phyloP scores from a whole-genome alignment of 2,113 vertebrate species.

The human region GRCh38 chr15:84821501-84822000 shows the following conservation, averaged over 20 bases:
- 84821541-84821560: not conserved
- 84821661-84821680: not conserved
- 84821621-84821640: not conserved
- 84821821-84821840: not conserved
- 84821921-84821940: not conserved
- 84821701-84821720: not conserved
- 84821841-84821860: not conserved
- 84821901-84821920: not conserved
- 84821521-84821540: not conserved
- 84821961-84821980: not conserved
- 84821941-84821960: not conserved
- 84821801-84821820: not conserved
- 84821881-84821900: not conserved
- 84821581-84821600: not conserved
- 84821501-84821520: slow-evolving; percentile 11
- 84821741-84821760: not conserved
- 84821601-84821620: not conserved
- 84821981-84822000: not conserved
- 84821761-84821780: not conserved
- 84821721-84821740: not conserved
- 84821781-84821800: not conserved
- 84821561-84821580: slow-evolving; percentile 9
- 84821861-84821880: not conserved
- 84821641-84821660: not conserved
- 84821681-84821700: too few relatives aligned